These are phyloP conservation scores for Tretioscincus oriximinensis DNA, from an alignment of 2,113 vertebrate genomes.

Conservation along the genomic window DNA sequence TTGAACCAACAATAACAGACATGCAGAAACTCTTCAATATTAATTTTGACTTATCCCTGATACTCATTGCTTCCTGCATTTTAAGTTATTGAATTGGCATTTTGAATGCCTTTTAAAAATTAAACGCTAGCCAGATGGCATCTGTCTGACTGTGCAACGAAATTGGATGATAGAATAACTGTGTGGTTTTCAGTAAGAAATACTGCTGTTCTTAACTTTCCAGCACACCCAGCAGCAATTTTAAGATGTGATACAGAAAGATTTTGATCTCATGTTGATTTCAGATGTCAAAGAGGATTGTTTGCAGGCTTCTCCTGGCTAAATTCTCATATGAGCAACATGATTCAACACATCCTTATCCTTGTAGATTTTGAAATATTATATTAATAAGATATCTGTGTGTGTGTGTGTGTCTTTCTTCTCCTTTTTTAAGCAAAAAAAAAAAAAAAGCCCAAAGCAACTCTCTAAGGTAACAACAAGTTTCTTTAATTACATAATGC, in stretches of 20 bases:
- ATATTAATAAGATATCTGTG: constrained; percentile 14
- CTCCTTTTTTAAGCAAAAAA: not conserved
- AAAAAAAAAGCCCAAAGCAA: not conserved
- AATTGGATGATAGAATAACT: constrained; percentile 3
- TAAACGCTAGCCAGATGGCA: constrained; percentile 2
- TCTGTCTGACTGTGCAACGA: constrained; percentile 8
- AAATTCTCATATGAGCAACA: constrained; percentile 5
- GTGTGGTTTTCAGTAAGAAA: constrained; percentile 7
- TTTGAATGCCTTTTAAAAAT: not conserved
- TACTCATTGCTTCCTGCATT: not conserved
- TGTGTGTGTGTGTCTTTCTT: not conserved
- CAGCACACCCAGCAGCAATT: constrained; percentile 6
- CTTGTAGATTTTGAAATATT: constrained; percentile 11
- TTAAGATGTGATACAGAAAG: constrained; percentile 19
- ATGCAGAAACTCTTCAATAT: too few species aligned
- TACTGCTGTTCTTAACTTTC: constrained; percentile 1
- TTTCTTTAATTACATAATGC: constrained; percentile 3
- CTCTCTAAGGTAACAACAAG: not conserved
- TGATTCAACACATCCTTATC: not conserved
- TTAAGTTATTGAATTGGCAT: not conserved
- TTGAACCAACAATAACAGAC: too few species aligned
- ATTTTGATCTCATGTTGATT: constrained; percentile 24
- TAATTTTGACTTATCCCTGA: not conserved
- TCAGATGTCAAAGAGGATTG: constrained; percentile 17
- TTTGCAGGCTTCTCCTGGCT: constrained; percentile 22